A percentile compares a stretch with the other conserved stretches of the same genome.
phyloP scores from a whole-genome alignment of 2,888 invertebrate species.

The Nowickia ferox region DNA sequence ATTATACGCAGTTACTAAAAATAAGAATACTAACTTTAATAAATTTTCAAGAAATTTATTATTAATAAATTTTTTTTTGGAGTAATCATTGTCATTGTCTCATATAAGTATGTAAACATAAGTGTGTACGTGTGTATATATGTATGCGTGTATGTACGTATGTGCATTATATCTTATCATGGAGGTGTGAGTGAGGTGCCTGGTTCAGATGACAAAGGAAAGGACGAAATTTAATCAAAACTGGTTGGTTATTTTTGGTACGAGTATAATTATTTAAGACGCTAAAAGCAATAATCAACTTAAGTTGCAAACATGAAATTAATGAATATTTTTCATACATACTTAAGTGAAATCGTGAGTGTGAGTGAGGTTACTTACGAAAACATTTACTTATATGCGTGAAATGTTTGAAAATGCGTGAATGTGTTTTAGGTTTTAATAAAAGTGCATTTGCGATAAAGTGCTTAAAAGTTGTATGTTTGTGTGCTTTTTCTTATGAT shows the following conservation, averaged over 20 bases:
- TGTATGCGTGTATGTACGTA: too few species aligned
- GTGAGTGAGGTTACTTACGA: constrained; percentile 56
- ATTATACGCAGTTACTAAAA: too few species aligned
- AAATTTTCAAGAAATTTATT: too few species aligned
- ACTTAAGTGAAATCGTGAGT: constrained; percentile 1
- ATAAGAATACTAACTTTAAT: too few species aligned
- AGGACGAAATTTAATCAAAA: too few species aligned
- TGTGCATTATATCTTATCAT: too few species aligned
- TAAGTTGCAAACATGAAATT: constrained; percentile 21
- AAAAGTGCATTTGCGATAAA: constrained; percentile 57
- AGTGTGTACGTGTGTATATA: too few species aligned
- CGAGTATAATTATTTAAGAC: background rate
- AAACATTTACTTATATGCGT: constrained; percentile 48
- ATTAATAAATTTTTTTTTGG: too few species aligned
- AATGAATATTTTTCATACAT: background rate
- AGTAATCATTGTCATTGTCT: too few species aligned
- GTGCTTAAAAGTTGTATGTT: constrained; percentile 27
- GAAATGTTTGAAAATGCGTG: constrained; percentile 69
- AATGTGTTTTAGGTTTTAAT: constrained; percentile 23
- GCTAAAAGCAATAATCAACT: background rate
- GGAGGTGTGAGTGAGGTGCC: too few species aligned
- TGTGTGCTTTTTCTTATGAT: constrained; percentile 67
- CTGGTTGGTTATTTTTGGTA: background rate
- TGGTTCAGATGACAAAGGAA: too few species aligned
- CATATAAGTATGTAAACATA: too few species aligned